Base-by-base conservation (phyloP, 1,140 invertebrate genomes). In the Philopotamus ludificatus region DNA sequence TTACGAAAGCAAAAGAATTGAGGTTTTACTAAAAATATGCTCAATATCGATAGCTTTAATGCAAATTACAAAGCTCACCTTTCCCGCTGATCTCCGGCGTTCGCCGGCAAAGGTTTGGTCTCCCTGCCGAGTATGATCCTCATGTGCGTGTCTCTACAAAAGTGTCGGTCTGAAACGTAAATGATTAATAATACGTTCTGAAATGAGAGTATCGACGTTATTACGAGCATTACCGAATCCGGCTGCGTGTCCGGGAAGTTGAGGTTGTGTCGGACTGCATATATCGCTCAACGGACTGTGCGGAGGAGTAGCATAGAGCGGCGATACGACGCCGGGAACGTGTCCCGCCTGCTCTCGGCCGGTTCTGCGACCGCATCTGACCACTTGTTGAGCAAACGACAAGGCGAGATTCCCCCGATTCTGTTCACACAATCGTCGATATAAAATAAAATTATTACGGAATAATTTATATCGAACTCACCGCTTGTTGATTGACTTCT, bases 81-180 rank as follows among this genome's bases (percentile, higher is more conserved):
- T 45, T 51, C 64, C 74, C 73, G n/a, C n/a, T n/a, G n/a, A n/a
- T n/a, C n/a, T 45, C 74, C 39, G 54, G 68, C 50, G 70, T 71
- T 61, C 18, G 72, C 59, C 10, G 70, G 66, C 3, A 75, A 63
- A 15, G 72, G 72, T 70, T 84, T 84, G 3, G 81, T 76, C 64
- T 80, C 81, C 45, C 85, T 76, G 2, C 92, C 92, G 63, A 95
- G 77, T 72, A 94, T 94, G 65, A 94, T 94, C 70, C 91, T 83
- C 92, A 95, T 94, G 71, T 94, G 92, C 7, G 92, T 92, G 75
- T 94, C 91, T 7, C 91, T 82, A 25, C 89, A 89, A 76, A 93
- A 93, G 73, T 92, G 89, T 21, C 86, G 81, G 71, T 85, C 83
- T 0, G 82, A 34, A 34, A n/a, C n/a, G n/a, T 77, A 2, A 72